These are phyloP conservation scores for Paradoxurus hermaphroditus DNA, from an alignment of 2,113 vertebrate species.

Conservation along the genomic window DNA sequence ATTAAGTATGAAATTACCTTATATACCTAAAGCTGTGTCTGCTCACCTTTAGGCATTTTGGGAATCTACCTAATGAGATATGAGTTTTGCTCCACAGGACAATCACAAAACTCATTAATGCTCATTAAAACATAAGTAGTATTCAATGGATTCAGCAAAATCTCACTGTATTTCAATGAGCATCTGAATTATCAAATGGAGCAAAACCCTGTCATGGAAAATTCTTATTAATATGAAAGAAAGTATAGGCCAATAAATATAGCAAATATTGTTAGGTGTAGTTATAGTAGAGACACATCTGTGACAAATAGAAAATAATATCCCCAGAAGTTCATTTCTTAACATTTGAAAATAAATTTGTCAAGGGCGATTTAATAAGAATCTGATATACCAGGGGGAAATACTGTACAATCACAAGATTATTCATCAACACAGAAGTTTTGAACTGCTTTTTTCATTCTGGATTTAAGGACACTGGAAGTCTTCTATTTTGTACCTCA, in stretches of 20 bases:
- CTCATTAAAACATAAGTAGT: constrained; percentile 65
- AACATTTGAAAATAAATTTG: neutral
- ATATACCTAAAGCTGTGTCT: constrained; percentile 56
- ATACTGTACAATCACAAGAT: neutral
- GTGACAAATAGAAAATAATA: neutral
- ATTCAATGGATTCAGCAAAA: constrained; percentile 70
- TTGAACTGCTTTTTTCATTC: neutral
- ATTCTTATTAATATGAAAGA: constrained; percentile 15
- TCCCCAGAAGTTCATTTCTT: neutral
- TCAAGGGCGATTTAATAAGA: neutral
- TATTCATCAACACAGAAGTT: neutral
- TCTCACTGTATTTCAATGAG: constrained; percentile 64
- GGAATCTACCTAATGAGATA: constrained; percentile 71
- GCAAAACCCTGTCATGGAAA: constrained; percentile 40
- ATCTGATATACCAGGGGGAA: neutral
- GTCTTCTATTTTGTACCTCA: neutral
- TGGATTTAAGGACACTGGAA: neutral
- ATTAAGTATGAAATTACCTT: constrained; percentile 75
- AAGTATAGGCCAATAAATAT: neutral
- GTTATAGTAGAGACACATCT: neutral
- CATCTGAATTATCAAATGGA: constrained; percentile 56
- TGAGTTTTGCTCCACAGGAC: constrained; percentile 66
- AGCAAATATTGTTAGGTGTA: neutral
- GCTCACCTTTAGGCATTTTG: constrained; percentile 72
- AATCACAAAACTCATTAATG: constrained; percentile 74